These are phyloP conservation scores for Lomographa bimaculata DNA, from an alignment of 2,888 invertebrate species.

Conservation along the genomic window DNA sequence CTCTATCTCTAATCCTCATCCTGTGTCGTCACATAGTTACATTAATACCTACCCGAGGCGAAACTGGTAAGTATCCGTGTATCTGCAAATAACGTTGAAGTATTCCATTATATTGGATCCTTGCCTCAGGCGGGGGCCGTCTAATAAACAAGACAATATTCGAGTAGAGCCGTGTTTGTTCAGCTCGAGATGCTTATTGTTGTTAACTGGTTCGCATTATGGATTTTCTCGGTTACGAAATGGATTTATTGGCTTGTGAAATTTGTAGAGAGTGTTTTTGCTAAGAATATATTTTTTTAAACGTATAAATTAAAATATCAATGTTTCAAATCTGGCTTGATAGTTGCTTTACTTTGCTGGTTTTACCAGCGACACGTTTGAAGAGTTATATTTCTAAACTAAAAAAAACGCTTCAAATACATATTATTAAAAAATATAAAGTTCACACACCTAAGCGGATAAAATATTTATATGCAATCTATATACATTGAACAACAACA, in stretches of 20 bases:
- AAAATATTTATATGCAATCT: too few species aligned
- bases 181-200: conserved; percentile 50
- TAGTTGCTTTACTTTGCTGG: too few species aligned
- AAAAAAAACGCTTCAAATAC: too few species aligned
- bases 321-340: too few species aligned
- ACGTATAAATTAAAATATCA: too few species aligned
- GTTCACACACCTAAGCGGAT: too few species aligned
- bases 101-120: conserved; percentile 83
- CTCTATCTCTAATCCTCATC: conserved; percentile 12
- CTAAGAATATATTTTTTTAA: too few species aligned
- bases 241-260: conserved; percentile 16
- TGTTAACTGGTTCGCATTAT: conserved; percentile 45
- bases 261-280: too few species aligned
- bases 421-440: too few species aligned
- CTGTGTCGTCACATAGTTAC: conserved; percentile 65
- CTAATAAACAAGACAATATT: conserved; percentile 80
- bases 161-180: conserved; percentile 58
- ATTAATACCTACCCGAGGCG: conserved; percentile 71
- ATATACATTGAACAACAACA: too few species aligned
- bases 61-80: conserved; percentile 70
- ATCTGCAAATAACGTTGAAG: conserved; percentile 80
- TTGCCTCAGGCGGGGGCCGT: conserved; percentile 72
- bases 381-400: too few species aligned
- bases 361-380: too few species aligned
- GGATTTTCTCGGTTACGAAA: conserved; percentile 37